Evolutionary conservation across 1,140 invertebrate species (phyloP).

Genomic region (Drosophila trapezifrons): DNA sequence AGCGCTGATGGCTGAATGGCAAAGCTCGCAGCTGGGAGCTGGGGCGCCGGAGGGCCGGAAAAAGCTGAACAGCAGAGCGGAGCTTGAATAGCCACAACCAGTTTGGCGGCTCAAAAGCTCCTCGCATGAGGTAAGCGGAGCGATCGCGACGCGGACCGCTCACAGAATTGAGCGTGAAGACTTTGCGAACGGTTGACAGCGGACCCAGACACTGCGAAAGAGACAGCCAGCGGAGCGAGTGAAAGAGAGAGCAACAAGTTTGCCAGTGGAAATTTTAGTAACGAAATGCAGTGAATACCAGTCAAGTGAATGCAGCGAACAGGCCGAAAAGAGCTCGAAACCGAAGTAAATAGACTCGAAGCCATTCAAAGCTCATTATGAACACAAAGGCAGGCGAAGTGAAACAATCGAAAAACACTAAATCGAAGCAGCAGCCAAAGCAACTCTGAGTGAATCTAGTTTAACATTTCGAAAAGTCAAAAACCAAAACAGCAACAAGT

Average conservation of each 20-base stretch:
- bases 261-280: conserved; percentile 81
- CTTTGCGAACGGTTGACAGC: conserved; percentile 78
- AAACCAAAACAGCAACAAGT: conserved; percentile 62
- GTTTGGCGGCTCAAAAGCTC: conserved; percentile 75
- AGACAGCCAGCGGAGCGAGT: conserved; percentile 36
- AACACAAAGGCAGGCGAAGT: conserved; percentile 52
- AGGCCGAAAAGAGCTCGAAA: conserved; percentile 25
- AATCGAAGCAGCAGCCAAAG: conserved; percentile 1
- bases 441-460: conserved; percentile 48
- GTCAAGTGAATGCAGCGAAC: conserved; percentile 49
- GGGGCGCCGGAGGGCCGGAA: neutral
- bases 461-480: conserved; percentile 54
- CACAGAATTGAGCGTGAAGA: conserved; percentile 83
- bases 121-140: conserved; percentile 73
- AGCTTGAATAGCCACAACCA: conserved; percentile 56
- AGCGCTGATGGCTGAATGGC: conserved; percentile 32
- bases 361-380: conserved; percentile 51
- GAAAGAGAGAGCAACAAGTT: conserved; percentile 71
- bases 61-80: conserved; percentile 8
- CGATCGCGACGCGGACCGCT: conserved; percentile 53
- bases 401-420: conserved; percentile 35
- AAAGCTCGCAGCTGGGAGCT: neutral
- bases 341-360: conserved; percentile 27
- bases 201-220: conserved; percentile 51
- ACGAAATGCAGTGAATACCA: conserved; percentile 72